Evolutionary conservation across 2,888 invertebrate species (phyloP).

Genomic region (Caenorhabditis sp.): DNA sequence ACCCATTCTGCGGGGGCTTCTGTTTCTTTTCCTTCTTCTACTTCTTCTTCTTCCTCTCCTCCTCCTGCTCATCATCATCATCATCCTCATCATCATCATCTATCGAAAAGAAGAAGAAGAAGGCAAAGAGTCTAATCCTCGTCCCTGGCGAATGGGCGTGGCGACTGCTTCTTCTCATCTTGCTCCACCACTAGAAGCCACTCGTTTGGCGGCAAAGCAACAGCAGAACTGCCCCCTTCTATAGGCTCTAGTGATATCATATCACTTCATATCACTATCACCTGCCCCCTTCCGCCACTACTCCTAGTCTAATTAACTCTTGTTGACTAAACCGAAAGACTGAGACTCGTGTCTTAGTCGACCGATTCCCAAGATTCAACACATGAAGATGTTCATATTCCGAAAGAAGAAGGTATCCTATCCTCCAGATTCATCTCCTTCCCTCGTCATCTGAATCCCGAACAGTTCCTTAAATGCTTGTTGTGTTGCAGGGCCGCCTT

Average conservation of each 20-base stretch:
- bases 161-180: slow-evolving; percentile 12
- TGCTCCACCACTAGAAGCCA: slow-evolving; percentile 30
- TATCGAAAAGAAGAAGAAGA: slow-evolving; percentile 1
- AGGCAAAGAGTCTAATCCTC: slow-evolving; percentile 51
- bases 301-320: slow-evolving; percentile 26
- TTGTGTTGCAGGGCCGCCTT: slow-evolving; percentile 64
- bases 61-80: no score
- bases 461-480: no score
- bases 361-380: slow-evolving; percentile 36
- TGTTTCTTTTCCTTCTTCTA: no score
- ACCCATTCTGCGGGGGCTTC: slow-evolving; percentile 40
- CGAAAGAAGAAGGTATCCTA: slow-evolving; percentile 52
- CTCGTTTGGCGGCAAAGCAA: neutral
- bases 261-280: slow-evolving; percentile 39
- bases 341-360: slow-evolving; percentile 20
- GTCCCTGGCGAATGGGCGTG: slow-evolving; percentile 26
- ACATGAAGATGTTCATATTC: slow-evolving; percentile 61
- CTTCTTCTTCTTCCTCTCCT: no score
- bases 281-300: no score
- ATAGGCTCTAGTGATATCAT: slow-evolving; percentile 33
- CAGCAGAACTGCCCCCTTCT: slow-evolving; percentile 11
- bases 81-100: slow-evolving; percentile 39
- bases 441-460: slow-evolving; percentile 17
- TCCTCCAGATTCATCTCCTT: neutral
- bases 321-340: slow-evolving; percentile 10